A percentile compares a stretch with the other conserved stretches of the same genome.
Evolutionary conservation across 2,113 vertebrate species (phyloP).

Genomic region (Ailurus styani): DNA sequence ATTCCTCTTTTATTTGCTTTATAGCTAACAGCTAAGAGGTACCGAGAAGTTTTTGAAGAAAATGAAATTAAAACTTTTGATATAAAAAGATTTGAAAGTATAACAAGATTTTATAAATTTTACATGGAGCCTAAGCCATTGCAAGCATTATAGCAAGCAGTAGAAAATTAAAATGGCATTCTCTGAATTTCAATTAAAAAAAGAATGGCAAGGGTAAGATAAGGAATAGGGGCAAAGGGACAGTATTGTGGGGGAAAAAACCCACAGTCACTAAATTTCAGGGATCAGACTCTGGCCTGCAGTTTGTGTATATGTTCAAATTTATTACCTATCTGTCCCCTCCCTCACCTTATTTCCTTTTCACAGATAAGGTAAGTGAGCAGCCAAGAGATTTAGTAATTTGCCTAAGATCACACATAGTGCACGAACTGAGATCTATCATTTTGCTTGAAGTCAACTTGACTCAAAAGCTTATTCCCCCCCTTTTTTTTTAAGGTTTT

Average conservation of each 20-base stretch:
- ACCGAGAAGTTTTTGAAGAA: slow-evolving; percentile 41
- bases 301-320: background rate
- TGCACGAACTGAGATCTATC: background rate
- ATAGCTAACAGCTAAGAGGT: background rate
- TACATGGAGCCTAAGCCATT: background rate
- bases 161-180: slow-evolving; percentile 38
- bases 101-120: slow-evolving; percentile 45
- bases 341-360: background rate
- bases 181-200: background rate
- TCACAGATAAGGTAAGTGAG: background rate
- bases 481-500: background rate
- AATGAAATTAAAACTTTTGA: slow-evolving; percentile 25
- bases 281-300: background rate
- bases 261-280: background rate
- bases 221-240: background rate
- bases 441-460: background rate
- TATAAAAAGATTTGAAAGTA: slow-evolving; percentile 3
- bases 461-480: background rate
- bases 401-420: background rate
- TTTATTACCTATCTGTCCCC: background rate
- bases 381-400: background rate
- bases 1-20: slow-evolving; percentile 59
- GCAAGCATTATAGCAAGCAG: background rate
- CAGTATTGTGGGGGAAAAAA: background rate
- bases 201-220: background rate